Evolutionary conservation across 2,113 vertebrate genomes (phyloP).

Genomic region (Opisthocomus hoazin): DNA sequence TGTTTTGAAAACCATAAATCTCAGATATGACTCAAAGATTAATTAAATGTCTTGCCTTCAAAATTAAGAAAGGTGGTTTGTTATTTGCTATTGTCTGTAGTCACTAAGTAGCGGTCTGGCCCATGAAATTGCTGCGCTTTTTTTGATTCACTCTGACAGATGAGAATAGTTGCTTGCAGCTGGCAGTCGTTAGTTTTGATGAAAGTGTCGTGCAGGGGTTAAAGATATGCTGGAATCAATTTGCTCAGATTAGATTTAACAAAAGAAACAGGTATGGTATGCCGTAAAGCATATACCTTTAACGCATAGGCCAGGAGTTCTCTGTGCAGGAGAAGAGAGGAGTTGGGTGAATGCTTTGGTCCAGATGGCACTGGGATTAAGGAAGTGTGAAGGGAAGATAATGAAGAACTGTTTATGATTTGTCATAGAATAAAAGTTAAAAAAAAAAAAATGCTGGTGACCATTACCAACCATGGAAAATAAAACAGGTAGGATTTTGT

Average conservation of each 20-base stretch:
- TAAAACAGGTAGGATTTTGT: not conserved
- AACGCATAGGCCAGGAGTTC: not conserved
- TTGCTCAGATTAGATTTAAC: not conserved
- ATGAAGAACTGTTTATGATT: not conserved
- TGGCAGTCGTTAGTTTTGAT: not conserved
- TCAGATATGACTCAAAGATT: not conserved
- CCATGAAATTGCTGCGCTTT: not conserved
- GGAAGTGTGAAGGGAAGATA: not conserved
- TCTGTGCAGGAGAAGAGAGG: not conserved
- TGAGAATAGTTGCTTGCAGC: not conserved
- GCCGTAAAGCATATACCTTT: not conserved
- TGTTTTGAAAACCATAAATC: not conserved
- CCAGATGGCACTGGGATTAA: not conserved
- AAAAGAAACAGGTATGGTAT: not conserved
- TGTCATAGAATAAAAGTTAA: not conserved
- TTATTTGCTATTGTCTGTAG: not conserved
- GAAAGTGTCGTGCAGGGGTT: not conserved
- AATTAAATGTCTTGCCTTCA: not conserved
- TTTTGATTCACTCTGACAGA: not conserved
- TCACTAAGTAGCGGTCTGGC: not conserved
- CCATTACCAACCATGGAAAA: not conserved
- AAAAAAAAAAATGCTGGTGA: not conserved
- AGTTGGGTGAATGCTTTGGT: not conserved
- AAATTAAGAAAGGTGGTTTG: not conserved
- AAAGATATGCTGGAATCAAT: not conserved